Conservation (phyloP, 1,140 invertebrate genomes). For the Drosophila leontia region DNA sequence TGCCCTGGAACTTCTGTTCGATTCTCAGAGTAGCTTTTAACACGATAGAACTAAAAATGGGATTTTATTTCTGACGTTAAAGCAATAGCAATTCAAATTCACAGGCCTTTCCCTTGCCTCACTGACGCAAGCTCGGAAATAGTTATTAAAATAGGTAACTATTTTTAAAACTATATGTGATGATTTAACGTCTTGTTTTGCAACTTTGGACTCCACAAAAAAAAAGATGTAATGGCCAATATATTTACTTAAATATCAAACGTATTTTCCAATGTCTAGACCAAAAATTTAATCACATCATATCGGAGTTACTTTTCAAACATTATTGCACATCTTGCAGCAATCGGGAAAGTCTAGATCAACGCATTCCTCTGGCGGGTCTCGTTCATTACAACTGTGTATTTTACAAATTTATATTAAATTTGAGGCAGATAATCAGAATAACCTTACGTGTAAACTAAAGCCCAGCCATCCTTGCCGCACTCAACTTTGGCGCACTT, state of each 20-base stretch:
- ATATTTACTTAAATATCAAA: not conserved
- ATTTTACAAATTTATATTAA: not conserved
- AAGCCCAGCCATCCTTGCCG: conserved; percentile 52
- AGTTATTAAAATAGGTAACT: not conserved
- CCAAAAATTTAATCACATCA: conserved; percentile 4
- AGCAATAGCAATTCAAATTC: no score
- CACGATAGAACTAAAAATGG: not conserved
- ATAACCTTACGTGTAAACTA: conserved; percentile 42
- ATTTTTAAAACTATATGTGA: not conserved
- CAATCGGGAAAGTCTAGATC: conserved; percentile 34
- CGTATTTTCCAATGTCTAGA: not conserved
- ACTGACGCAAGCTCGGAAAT: no score
- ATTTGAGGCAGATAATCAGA: not conserved
- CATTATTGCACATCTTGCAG: conserved; percentile 48
- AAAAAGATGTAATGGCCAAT: no score
- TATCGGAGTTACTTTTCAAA: not conserved
- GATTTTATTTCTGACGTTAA: conserved; percentile 2
- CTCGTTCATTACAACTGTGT: conserved; percentile 7
- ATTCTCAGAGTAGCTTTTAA: not conserved
- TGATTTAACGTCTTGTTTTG: not conserved
- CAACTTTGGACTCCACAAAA: not conserved
- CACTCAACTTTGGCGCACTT: conserved; percentile 49
- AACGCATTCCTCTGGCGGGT: conserved; percentile 26
- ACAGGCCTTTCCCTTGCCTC: not conserved
- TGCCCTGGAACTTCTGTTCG: not conserved